phyloP scores from a whole-genome alignment of 2,888 invertebrate genomes.

The Odiellus spinosus region DNA sequence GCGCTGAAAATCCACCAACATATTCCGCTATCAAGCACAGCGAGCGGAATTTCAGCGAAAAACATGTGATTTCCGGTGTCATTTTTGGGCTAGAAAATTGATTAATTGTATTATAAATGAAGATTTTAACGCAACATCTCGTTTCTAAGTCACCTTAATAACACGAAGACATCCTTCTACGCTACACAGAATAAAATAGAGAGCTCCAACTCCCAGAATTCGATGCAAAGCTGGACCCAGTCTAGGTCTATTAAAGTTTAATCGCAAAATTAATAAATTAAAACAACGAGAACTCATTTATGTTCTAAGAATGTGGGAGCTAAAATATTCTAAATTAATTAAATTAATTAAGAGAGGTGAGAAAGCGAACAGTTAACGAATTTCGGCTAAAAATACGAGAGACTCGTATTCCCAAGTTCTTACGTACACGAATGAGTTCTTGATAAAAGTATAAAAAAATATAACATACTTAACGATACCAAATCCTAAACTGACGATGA shows the following conservation, averaged over 20 bases:
- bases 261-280: not conserved
- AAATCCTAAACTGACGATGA: constrained; percentile 85
- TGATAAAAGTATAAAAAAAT: no score
- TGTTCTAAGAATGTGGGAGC: no score
- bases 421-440: no score
- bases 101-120: not conserved
- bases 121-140: not conserved
- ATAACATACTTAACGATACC: constrained; percentile 86
- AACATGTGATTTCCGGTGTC: constrained; percentile 47
- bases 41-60: constrained; percentile 68
- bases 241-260: constrained; percentile 46
- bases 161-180: constrained; percentile 71
- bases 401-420: no score
- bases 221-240: constrained; percentile 75
- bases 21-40: constrained; percentile 47
- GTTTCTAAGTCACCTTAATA: constrained; percentile 28
- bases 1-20: constrained; percentile 70
- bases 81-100: constrained; percentile 38
- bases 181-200: constrained; percentile 70
- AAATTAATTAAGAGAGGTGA: no score
- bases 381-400: no score
- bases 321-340: no score
- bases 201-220: constrained; percentile 62
- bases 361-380: no score
- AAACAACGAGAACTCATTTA: no score